phyloP scores from a whole-genome alignment of 2,113 vertebrate genomes.

The Cheirogaleus medius region DNA sequence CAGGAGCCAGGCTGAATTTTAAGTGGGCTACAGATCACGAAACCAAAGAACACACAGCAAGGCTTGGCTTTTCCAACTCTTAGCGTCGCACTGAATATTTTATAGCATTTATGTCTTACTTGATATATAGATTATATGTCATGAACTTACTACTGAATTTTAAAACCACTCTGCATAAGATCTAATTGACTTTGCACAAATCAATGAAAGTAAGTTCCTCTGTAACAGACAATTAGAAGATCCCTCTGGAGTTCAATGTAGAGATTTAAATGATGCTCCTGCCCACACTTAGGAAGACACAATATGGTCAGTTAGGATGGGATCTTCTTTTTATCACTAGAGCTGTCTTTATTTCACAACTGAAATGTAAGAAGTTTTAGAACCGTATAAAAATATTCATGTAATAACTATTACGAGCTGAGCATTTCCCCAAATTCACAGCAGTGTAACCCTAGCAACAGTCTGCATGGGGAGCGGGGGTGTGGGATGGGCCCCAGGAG shows the following conservation, averaged over 20 bases:
- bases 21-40: background rate
- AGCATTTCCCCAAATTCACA: background rate
- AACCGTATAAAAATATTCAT: background rate
- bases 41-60: background rate
- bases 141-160: background rate
- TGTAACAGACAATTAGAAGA: background rate
- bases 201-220: background rate
- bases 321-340: background rate
- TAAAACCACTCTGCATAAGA: background rate
- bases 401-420: rapidly evolving
- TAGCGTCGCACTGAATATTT: background rate
- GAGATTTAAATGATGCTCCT: background rate
- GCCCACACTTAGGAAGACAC: rapidly evolving
- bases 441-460: background rate
- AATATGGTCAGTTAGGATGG: background rate
- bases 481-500: rapidly evolving
- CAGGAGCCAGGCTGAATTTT: background rate
- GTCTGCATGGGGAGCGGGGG: background rate
- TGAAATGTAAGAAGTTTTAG: background rate
- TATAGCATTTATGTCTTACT: rapidly evolving
- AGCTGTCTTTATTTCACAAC: background rate
- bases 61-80: background rate
- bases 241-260: background rate
- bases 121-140: background rate
- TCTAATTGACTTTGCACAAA: background rate